These are phyloP conservation scores for Callimico goeldii DNA, from an alignment of 2,797 vertebrate genomes.

Conservation along the genomic window DNA sequence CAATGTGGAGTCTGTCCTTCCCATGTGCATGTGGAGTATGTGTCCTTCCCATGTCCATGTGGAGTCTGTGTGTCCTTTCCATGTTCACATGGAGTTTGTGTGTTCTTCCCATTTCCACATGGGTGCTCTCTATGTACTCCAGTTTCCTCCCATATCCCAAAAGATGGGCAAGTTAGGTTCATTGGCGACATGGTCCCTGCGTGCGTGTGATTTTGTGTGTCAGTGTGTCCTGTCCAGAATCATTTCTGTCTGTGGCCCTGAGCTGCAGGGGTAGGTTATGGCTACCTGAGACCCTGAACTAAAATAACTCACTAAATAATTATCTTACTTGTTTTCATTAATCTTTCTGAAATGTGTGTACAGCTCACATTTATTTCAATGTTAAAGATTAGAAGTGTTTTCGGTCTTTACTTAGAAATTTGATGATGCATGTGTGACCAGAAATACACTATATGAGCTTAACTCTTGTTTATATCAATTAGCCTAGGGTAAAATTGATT, in stretches of 20 bases:
- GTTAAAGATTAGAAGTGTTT: not conserved
- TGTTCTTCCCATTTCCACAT: not conserved
- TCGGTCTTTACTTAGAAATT: not conserved
- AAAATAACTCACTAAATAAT: not conserved
- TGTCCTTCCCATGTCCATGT: not conserved
- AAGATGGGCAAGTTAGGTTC: not conserved
- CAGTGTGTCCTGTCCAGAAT: not conserved
- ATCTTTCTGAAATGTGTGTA: not conserved
- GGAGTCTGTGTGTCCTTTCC: not conserved
- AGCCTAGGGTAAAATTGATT: not conserved
- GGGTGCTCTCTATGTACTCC: not conserved
- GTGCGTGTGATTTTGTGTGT: not conserved
- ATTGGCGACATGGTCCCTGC: not conserved
- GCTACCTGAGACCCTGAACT: not conserved
- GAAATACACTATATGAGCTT: not conserved
- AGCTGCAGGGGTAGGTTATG: not conserved
- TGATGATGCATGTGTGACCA: not conserved
- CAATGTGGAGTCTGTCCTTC: not conserved
- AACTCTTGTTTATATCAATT: not conserved
- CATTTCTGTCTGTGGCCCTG: accelerated
- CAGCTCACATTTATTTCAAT: not conserved
- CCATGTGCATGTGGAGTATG: no score
- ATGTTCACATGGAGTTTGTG: accelerated
- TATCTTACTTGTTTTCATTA: not conserved
- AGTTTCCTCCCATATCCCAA: not conserved